Base-by-base conservation (phyloP, 2,888 invertebrate genomes). In the Hyalella azteca region DNA sequence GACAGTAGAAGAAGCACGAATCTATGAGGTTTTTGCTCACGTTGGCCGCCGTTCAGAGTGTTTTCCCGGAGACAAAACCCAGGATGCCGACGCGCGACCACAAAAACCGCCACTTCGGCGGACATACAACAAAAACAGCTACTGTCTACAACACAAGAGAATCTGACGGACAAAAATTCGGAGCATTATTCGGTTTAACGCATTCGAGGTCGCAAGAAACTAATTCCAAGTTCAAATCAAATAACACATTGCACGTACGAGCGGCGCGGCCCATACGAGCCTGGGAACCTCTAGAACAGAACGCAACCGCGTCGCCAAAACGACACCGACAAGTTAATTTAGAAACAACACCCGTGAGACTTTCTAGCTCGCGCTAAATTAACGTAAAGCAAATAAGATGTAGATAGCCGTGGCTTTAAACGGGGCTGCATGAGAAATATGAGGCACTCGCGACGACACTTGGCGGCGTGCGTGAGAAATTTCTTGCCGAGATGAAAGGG, bases 141-240 rank as follows among this genome's bases (percentile, higher is more conserved):
- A 36, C 15, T 66, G 39, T 36, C 13, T 36, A 66, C 66, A 66
- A 19, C 39, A 29, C 29, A 66, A 66, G 66, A 19, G 66, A 66
- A 36, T 66, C 36, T 66, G 22, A 36, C 32, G 66, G 39, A 66
- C 39, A 66, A 66, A 66, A 66, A 66, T 66, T 0, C 29, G 5
- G 36, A 36, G 66, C 66, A 66, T 66, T 66, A 66, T 66, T 66
- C 66, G 66, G 66, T 66, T 66, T 66, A 66, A 66, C 5, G 66
- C 66, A 19, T 36, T n/a, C 4, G 36, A 29, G 22, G 66, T 36
- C 66, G 66, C 66, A 66, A 66, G 66, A 66, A 66, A 66, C 66
- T 66, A 66, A 66, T 66, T 66, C 66, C 3, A 7, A n/a, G 36
- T 66, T 36, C 66, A 36, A 66, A 66, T 36, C 39, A 45, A 45